phyloP scores from a whole-genome alignment of 2,888 invertebrate genomes.

The Leucozona laternaria region DNA sequence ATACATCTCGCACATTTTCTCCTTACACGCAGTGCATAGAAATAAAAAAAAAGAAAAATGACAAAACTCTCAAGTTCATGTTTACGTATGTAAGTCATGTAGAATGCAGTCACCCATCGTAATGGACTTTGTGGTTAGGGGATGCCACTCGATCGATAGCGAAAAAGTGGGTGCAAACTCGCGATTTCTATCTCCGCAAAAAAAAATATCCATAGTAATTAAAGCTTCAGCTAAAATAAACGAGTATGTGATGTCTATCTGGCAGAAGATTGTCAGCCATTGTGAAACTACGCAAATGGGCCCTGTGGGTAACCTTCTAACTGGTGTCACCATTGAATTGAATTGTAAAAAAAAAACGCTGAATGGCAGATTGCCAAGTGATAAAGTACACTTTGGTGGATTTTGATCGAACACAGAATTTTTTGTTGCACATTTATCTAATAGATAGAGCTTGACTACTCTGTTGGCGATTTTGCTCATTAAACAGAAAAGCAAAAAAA shows the following conservation, averaged over 20 bases:
- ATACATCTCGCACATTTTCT: constrained; percentile 39
- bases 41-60: background rate
- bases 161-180: constrained; percentile 27
- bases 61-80: constrained; percentile 22
- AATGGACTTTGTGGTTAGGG: constrained; percentile 20
- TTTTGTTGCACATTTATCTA: constrained; percentile 12
- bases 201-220: constrained; percentile 15
- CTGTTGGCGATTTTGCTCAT: constrained; percentile 33
- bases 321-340: constrained; percentile 25
- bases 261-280: constrained; percentile 20
- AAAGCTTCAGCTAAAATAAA: constrained; percentile 6
- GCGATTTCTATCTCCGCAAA: constrained; percentile 18
- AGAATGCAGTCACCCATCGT: constrained; percentile 10
- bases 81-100: constrained; percentile 34
- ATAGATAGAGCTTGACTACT: constrained; percentile 8
- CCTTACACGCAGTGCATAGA: background rate
- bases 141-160: background rate
- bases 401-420: background rate
- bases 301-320: constrained; percentile 30
- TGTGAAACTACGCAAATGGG: constrained; percentile 20
- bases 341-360: background rate
- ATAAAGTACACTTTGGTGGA: constrained; percentile 35
- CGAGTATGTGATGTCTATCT: background rate
- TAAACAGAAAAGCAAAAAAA: background rate
- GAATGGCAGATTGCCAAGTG: constrained; percentile 39